These are phyloP conservation scores for Isurus oxyrinchus DNA, from an alignment of 2,113 vertebrate genomes.

Conservation along the genomic window DNA sequence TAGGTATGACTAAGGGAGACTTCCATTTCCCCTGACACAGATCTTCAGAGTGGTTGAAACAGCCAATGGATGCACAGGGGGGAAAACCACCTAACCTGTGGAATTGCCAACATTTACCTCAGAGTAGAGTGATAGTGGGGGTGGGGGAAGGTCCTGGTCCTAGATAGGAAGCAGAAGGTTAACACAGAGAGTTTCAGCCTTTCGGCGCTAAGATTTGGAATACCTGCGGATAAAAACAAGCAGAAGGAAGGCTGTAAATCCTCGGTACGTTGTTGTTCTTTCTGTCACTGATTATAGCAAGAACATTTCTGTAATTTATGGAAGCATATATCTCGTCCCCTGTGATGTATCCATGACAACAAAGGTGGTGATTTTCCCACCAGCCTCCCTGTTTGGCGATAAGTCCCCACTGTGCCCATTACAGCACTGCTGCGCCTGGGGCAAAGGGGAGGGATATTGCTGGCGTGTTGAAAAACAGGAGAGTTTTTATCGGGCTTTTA, in stretches of 20 bases:
- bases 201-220: background rate
- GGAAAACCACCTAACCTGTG: background rate
- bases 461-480: conserved; percentile 16
- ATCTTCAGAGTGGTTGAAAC: background rate
- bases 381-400: background rate
- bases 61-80: background rate
- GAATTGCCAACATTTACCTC: background rate
- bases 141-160: background rate
- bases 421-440: background rate
- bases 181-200: background rate
- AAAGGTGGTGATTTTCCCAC: conserved; percentile 34
- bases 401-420: background rate
- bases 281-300: conserved; percentile 28
- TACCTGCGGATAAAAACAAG: conserved; percentile 18
- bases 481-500: conserved; percentile 8
- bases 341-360: conserved; percentile 37
- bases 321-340: conserved; percentile 32
- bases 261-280: background rate
- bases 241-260: conserved; percentile 33
- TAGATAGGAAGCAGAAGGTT: background rate
- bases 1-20: background rate
- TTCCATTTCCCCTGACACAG: background rate
- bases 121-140: background rate
- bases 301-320: conserved; percentile 30
- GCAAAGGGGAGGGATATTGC: background rate